These are phyloP conservation scores for Hipposideros armiger DNA, from an alignment of 2,113 vertebrate genomes.

Conservation along the genomic window DNA sequence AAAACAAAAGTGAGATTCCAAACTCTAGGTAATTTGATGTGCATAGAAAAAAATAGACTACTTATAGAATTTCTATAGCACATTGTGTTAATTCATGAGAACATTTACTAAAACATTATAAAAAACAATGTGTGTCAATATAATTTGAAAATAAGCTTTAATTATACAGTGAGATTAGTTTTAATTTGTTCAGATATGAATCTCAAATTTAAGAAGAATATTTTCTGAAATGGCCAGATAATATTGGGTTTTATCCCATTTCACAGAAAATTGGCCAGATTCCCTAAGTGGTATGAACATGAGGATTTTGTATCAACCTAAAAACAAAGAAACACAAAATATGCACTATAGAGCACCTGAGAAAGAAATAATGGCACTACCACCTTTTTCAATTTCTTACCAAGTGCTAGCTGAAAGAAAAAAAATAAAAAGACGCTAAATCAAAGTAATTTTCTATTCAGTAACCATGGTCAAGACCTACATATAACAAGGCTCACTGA, in stretches of 20 bases:
- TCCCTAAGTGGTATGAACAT: neutral
- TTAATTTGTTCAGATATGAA: neutral
- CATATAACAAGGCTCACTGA: neutral
- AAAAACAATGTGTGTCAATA: neutral
- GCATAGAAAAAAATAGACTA: neutral
- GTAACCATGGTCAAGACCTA: neutral
- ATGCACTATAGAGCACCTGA: neutral
- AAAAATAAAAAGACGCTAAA: neutral
- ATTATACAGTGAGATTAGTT: neutral
- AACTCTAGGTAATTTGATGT: neutral
- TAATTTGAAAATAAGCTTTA: neutral
- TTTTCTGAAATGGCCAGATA: neutral
- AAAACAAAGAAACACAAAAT: neutral
- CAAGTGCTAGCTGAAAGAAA: neutral
- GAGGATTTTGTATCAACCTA: neutral
- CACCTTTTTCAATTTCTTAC: neutral
- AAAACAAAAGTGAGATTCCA: neutral
- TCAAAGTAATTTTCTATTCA: neutral
- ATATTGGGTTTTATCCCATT: neutral
- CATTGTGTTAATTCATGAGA: neutral
- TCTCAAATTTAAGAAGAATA: neutral
- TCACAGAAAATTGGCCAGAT: neutral
- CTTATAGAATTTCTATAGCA: neutral
- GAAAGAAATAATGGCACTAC: neutral
- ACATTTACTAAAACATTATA: neutral